These are phyloP conservation scores for Steinernema carpocapsae DNA, from an alignment of 2,888 invertebrate genomes.

Conservation along the genomic window DNA sequence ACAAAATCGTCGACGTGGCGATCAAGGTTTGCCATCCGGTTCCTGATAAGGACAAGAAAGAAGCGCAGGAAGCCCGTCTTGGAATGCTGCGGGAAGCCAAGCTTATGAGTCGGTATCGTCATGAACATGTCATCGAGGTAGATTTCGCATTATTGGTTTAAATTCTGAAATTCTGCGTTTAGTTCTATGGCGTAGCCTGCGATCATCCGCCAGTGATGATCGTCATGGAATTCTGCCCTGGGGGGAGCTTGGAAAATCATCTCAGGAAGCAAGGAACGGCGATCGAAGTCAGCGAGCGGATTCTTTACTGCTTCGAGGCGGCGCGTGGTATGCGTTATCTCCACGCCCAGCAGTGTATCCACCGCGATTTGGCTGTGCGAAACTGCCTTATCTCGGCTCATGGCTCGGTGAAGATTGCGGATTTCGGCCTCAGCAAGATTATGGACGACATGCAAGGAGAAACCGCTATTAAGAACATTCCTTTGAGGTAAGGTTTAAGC, in stretches of 20 bases:
- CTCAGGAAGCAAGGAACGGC: conserved; percentile 36
- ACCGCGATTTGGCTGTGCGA: conserved; percentile 83
- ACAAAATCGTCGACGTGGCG: background rate
- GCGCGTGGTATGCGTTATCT: conserved; percentile 83
- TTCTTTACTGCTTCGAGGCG: conserved; percentile 67
- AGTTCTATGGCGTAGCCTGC: conserved; percentile 94
- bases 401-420: conserved; percentile 67
- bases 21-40: conserved; percentile 36
- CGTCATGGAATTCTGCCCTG: conserved; percentile 89
- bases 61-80: conserved; percentile 31
- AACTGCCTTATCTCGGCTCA: conserved; percentile 76
- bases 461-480: conserved; percentile 40
- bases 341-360: conserved; percentile 82
- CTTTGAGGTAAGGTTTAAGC: conserved; percentile 38
- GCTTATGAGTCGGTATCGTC: conserved; percentile 53
- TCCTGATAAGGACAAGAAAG: conserved; percentile 24
- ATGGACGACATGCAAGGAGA: conserved; percentile 39
- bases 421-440: conserved; percentile 63
- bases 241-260: conserved; percentile 55
- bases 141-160: background rate
- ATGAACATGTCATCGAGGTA: conserved; percentile 48
- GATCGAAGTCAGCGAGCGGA: conserved; percentile 37
- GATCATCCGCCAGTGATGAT: conserved; percentile 98
- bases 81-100: conserved; percentile 54
- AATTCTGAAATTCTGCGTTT: background rate